Percentiles rank a stretch among this genome's conserved stretches.
Conservation (phyloP, 1,140 invertebrate species). For the Drosophila novamexicana region DNA sequence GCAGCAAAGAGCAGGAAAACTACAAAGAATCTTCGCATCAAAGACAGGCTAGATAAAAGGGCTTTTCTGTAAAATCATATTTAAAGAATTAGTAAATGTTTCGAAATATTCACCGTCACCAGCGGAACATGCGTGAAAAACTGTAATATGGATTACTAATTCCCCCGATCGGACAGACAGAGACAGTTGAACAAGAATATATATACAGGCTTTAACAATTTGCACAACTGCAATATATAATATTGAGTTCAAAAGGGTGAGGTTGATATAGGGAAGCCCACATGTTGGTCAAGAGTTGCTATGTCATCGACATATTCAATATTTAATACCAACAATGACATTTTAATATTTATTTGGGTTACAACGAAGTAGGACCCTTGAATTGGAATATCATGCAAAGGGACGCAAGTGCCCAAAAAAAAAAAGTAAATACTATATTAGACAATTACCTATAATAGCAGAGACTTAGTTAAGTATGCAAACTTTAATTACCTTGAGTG, state of each 20-base stretch:
- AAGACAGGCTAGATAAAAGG: not conserved
- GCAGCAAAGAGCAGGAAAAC: not conserved
- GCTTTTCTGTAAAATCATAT: too few species aligned
- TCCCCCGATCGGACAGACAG: too few species aligned
- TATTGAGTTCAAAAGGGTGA: too few species aligned
- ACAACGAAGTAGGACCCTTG: not conserved
- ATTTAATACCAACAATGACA: not conserved
- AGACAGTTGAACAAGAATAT: too few species aligned
- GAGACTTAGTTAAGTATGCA: slow-evolving; percentile 9
- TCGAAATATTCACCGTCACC: too few species aligned
- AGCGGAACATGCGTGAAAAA: too few species aligned
- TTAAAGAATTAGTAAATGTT: too few species aligned
- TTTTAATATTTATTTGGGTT: too few species aligned
- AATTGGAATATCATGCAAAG: slow-evolving; percentile 13
- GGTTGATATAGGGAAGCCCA: too few species aligned
- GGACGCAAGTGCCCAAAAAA: not conserved
- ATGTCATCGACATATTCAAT: slow-evolving; percentile 3
- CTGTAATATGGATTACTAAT: too few species aligned
- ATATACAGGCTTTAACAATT: too few species aligned
- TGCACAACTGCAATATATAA: too few species aligned
- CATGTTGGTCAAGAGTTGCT: not conserved
- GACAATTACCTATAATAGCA: slow-evolving; percentile 6
- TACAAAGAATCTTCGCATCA: not conserved
- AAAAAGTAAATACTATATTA: not conserved
- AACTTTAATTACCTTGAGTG: slow-evolving; percentile 29